phyloP scores from a whole-genome alignment of 2,888 invertebrate genomes.

The Dryocosmus kuriphilus region DNA sequence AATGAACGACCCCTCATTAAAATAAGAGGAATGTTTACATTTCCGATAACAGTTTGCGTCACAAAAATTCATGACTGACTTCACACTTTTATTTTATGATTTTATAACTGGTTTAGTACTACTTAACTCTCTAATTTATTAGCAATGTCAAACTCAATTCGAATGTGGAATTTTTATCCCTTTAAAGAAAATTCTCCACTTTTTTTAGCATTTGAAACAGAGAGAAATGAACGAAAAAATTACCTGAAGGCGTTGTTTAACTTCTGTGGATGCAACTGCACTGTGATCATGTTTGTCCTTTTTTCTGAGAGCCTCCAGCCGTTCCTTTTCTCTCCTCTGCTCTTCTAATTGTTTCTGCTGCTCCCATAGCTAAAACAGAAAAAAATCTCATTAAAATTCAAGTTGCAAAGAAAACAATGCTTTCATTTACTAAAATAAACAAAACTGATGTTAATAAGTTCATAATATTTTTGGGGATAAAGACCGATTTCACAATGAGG shows the following conservation, averaged over 20 bases:
- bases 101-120: neutral
- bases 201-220: neutral
- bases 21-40: neutral
- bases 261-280: conserved; percentile 97
- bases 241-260: conserved; percentile 96
- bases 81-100: conserved; percentile 22
- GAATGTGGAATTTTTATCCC: no score
- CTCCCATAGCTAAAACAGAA: conserved; percentile 87
- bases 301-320: conserved; percentile 91
- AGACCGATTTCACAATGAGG: conserved; percentile 12
- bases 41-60: conserved; percentile 12
- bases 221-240: conserved; percentile 31
- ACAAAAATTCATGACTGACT: conserved; percentile 17
- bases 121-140: no score
- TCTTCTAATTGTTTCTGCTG: conserved; percentile 91
- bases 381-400: neutral
- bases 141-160: no score
- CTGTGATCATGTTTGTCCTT: conserved; percentile 97
- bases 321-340: conserved; percentile 89
- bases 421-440: neutral
- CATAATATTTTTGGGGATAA: neutral
- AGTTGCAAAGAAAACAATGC: neutral
- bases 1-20: conserved; percentile 12
- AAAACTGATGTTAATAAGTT: neutral
- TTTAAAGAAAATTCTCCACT: no score